phyloP scores from a whole-genome alignment of 2,113 vertebrate species.

The Falcunculus frontatus region DNA sequence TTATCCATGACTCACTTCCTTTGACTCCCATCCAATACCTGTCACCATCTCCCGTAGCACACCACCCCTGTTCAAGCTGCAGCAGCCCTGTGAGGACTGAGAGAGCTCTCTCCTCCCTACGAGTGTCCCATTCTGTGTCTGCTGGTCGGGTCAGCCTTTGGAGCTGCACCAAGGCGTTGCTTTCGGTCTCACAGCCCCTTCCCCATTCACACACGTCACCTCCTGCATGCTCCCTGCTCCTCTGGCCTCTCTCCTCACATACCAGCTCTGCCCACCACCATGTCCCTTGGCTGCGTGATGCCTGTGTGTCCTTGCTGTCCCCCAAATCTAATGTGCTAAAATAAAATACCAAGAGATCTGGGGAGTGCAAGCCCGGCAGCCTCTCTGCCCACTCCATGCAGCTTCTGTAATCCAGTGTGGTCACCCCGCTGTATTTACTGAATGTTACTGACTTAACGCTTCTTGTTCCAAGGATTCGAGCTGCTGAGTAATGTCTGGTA shows the following conservation, averaged over 20 bases:
- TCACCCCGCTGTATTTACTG: rapidly evolving
- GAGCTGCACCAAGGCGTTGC: background rate
- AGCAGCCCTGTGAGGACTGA: background rate
- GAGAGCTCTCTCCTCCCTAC: background rate
- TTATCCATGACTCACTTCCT: background rate
- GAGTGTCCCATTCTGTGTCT: rapidly evolving
- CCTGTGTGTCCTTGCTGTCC: background rate
- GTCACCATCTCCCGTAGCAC: background rate
- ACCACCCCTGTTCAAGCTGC: background rate
- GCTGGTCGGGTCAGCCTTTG: background rate
- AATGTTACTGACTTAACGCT: background rate
- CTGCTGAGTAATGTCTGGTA: background rate
- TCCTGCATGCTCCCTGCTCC: background rate
- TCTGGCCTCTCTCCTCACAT: background rate
- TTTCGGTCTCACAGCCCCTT: background rate
- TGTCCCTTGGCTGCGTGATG: background rate
- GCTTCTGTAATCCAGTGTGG: background rate
- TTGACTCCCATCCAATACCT: background rate
- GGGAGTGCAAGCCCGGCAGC: background rate
- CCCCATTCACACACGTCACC: background rate
- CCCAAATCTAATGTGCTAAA: background rate
- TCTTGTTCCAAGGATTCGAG: background rate
- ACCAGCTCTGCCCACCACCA: rapidly evolving
- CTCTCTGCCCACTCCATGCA: background rate
- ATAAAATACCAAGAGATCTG: background rate